phyloP scores from a whole-genome alignment of 2,888 invertebrate genomes.

The Monochamus alternatus region DNA sequence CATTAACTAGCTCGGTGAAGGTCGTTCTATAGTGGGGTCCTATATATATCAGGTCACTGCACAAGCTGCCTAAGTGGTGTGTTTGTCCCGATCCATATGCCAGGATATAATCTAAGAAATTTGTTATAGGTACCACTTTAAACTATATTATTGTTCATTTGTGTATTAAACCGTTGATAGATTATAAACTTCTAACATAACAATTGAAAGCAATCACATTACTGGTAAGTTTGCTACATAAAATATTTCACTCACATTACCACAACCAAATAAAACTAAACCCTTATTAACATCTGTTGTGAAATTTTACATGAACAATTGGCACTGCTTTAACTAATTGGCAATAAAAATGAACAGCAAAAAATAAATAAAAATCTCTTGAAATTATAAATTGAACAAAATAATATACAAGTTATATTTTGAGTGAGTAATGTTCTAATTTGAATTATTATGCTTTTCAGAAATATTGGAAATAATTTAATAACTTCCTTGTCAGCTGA shows the following conservation, averaged over 20 bases:
- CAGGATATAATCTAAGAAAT: too few relatives aligned
- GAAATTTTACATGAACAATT: constrained; percentile 1
- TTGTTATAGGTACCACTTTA: too few relatives aligned
- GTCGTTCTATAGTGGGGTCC: too few relatives aligned
- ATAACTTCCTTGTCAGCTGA: constrained; percentile 23
- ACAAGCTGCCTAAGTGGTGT: too few relatives aligned
- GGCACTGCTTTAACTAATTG: constrained; percentile 20
- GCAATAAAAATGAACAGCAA: constrained; percentile 8
- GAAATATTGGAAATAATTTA: constrained; percentile 35
- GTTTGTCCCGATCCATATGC: too few relatives aligned
- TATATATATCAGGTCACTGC: too few relatives aligned
- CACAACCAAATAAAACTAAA: constrained; percentile 4
- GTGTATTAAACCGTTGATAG: too few relatives aligned
- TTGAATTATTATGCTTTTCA: constrained; percentile 18
- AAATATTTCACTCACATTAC: not conserved
- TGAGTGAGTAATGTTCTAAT: not conserved
- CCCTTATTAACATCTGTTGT: constrained; percentile 7
- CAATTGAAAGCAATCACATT: not conserved
- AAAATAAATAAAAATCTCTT: not conserved
- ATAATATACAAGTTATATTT: not conserved
- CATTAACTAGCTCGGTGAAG: too few relatives aligned
- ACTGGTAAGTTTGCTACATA: not conserved
- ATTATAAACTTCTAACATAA: too few relatives aligned
- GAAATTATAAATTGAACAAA: not conserved
- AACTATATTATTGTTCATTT: too few relatives aligned